These are phyloP conservation scores for Drosophila tropicalis DNA, from an alignment of 1,140 invertebrate genomes.

Conservation along the genomic window DNA sequence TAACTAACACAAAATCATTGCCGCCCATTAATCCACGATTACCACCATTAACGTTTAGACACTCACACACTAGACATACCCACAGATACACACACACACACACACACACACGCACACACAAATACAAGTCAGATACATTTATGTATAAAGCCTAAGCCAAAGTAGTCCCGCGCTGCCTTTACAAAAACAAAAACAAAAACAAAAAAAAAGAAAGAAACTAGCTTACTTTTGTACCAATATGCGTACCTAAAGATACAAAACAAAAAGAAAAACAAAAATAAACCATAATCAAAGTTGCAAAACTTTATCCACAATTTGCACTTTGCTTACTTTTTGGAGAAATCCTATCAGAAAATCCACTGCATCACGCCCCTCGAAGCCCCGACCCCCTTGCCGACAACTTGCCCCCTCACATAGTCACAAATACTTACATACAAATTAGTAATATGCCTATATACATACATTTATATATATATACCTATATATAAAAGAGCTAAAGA, in stretches of 20 bases:
- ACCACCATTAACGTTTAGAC: conserved; percentile 78
- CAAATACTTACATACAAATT: conserved; percentile 16
- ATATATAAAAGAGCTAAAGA: conserved; percentile 9
- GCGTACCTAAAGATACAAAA: conserved; percentile 61
- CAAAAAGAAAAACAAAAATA: conserved; percentile 42
- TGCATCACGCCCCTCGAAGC: conserved; percentile 44
- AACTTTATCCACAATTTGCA: not conserved
- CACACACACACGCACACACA: conserved; percentile 14
- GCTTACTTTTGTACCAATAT: conserved; percentile 79
- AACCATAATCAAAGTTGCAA: conserved; percentile 26
- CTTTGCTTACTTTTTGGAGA: conserved; percentile 8
- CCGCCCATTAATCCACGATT: conserved; percentile 81
- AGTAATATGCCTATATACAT: conserved; percentile 39
- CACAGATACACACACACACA: conserved; percentile 32
- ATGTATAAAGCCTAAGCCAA: conserved; percentile 51
- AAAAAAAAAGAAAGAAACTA: conserved; percentile 53
- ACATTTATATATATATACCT: conserved; percentile 33
- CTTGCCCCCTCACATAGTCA: conserved; percentile 23
- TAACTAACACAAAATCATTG: conserved; percentile 81
- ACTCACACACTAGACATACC: conserved; percentile 33
- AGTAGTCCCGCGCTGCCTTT: conserved; percentile 79
- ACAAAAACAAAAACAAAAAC: conserved; percentile 20
- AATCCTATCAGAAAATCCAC: conserved; percentile 32
- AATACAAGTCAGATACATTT: conserved; percentile 25
- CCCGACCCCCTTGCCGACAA: conserved; percentile 12